A percentile compares a stretch with the other conserved stretches of the same genome.
phyloP scores from a whole-genome alignment of 2,113 vertebrate species.

The Apus apus region DNA sequence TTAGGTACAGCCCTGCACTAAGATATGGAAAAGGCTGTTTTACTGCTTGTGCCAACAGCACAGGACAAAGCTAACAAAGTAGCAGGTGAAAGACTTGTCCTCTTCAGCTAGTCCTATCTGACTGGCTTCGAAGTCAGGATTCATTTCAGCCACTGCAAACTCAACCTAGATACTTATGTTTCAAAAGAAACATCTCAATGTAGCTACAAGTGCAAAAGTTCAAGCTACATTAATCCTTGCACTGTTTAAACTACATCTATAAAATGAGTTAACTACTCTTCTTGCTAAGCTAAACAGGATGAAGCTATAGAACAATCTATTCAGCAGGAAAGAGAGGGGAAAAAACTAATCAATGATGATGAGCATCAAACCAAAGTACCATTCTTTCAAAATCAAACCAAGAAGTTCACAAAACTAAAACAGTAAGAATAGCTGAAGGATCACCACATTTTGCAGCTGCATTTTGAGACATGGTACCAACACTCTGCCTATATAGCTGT shows the following conservation, averaged over 20 bases:
- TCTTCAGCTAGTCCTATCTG: not conserved
- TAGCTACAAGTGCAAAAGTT: not conserved
- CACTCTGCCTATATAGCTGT: accelerated
- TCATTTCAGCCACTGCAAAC: not conserved
- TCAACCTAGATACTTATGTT: not conserved
- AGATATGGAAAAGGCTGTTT: not conserved
- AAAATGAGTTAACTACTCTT: not conserved
- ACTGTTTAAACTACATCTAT: not conserved
- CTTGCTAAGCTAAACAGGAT: not conserved
- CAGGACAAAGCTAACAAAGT: not conserved
- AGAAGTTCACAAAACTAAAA: not conserved
- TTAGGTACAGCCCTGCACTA: not conserved
- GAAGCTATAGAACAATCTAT: not conserved
- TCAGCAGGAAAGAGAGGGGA: not conserved
- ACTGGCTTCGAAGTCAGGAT: not conserved
- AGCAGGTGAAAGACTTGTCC: not conserved
- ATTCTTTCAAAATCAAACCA: not conserved
- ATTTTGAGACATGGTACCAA: not conserved
- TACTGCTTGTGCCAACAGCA: not conserved
- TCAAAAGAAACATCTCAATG: not conserved
- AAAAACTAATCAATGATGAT: not conserved
- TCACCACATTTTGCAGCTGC: not conserved
- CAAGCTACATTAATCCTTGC: not conserved
- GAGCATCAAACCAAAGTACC: not conserved
- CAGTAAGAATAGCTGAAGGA: not conserved